phyloP scores from a whole-genome alignment of 2,113 vertebrate genomes.

The Hydropotes inermis region DNA sequence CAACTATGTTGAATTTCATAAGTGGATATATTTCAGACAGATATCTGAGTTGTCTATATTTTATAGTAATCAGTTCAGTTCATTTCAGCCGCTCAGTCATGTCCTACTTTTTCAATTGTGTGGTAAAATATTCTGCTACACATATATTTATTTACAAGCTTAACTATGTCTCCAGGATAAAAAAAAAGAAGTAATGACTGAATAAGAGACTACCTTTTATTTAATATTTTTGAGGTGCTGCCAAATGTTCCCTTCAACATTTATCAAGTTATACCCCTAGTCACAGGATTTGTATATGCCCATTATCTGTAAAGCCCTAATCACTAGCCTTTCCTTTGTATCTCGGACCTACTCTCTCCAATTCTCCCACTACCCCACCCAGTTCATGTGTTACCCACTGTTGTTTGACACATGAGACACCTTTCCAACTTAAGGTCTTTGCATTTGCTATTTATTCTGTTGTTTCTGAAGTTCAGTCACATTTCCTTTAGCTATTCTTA shows the following conservation, averaged over 20 bases:
- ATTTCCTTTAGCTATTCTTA: not conserved
- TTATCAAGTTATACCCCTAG: not conserved
- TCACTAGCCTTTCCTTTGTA: not conserved
- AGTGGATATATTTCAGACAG: not conserved
- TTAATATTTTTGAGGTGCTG: not conserved
- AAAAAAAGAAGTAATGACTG: not conserved
- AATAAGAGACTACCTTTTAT: not conserved
- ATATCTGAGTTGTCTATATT: not conserved
- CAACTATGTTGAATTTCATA: not conserved
- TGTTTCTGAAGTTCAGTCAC: not conserved
- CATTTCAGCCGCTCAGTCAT: not conserved
- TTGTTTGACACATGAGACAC: not conserved
- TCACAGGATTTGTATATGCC: not conserved
- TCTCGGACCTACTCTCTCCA: not conserved
- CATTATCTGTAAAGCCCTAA: not conserved
- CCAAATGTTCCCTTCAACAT: not conserved
- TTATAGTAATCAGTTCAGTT: not conserved
- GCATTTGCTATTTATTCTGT: not conserved
- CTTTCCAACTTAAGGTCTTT: not conserved
- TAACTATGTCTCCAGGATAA: not conserved
- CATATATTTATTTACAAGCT: not conserved
- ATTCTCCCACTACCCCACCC: not conserved
- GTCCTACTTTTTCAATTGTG: not conserved
- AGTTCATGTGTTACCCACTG: not conserved
- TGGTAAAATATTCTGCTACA: not conserved